Evolutionary conservation across 1,140 invertebrate genomes (phyloP).

Genomic region (Capitella teleta): DNA sequence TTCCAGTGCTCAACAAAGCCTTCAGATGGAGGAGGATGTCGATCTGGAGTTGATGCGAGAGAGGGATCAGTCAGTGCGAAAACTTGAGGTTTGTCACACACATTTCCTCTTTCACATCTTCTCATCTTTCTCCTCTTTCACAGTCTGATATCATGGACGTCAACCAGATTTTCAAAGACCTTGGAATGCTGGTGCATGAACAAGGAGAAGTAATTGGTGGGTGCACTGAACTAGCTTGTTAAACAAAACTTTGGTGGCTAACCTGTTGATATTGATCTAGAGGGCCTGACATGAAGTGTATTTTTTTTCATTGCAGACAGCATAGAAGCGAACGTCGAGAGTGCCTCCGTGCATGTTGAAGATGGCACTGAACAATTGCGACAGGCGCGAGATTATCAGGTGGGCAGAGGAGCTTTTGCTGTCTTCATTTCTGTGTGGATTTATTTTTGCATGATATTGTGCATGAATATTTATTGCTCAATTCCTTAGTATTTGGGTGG

Average conservation of each 20-base stretch:
- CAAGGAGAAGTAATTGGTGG: constrained; percentile 91
- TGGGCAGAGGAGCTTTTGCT: constrained; percentile 19
- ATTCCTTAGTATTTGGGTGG: not conserved
- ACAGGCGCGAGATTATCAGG: constrained; percentile 70
- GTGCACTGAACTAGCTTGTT: constrained; percentile 17
- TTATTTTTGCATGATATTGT: not conserved
- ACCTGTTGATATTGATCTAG: not conserved
- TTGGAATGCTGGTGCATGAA: constrained; percentile 89
- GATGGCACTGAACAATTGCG: constrained; percentile 67
- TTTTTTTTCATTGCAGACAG: constrained; percentile 52
- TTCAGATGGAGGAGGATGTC: constrained; percentile 72
- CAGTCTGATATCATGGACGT: constrained; percentile 88
- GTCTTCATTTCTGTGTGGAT: not conserved
- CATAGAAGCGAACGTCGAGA: constrained; percentile 91
- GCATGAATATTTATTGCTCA: not conserved
- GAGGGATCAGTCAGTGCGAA: constrained; percentile 71
- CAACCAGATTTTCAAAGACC: constrained; percentile 96
- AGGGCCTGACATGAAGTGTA: not conserved
- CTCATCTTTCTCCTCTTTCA: constrained; percentile 4
- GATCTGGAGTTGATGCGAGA: constrained; percentile 76
- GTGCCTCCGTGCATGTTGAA: constrained; percentile 72
- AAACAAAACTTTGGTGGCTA: not conserved
- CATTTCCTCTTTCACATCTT: constrained; percentile 7
- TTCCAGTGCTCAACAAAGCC: constrained; percentile 36
- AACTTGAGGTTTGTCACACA: constrained; percentile 63